Evolutionary conservation across 2,888 invertebrate species (phyloP), one percentile per base, ranked within the genome.

Genomic region (Malthinus flaveolus): DNA sequence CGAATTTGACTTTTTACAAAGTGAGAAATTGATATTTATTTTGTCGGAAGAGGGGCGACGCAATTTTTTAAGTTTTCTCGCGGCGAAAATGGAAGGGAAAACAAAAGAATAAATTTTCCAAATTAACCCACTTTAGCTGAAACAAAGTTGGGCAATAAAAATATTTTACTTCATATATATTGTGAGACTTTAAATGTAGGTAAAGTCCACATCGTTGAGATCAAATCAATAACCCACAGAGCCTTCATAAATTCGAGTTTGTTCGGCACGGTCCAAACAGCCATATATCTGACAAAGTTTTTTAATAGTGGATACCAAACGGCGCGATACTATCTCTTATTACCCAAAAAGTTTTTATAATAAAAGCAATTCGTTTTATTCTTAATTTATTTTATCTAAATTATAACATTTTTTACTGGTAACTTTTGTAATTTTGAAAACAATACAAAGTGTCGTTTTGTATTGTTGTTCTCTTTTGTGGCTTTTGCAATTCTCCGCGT

Each of bases 221-320:
- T 71, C 68, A 66, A 74, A 74, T 73, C 74, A 72, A 74, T 74
- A 74, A 70, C 65, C 68, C 71, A 66, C 72, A 71, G 66, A 61
- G 66, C 66, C 67, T 67, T 69, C 65, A 71, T 71, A 73, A 72
- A 73, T 73, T 67, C 67, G 59, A 68, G 68, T 68, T 67, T 63
- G 68, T 66, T 67, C 54, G 54, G 50, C 61, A 60, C 67, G 63
- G 67, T 68, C 68, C 67, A 63, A 68, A 68, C 69, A 67, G 69
- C 67, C 69, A 69, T 73, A 71, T 72, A 71, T 72, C 68, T 69
- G 58, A 45, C 48, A 73, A 75, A 74, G 73, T 75, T 75, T 75
- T 74, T 75, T 73, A 74, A 75, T 75, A 74, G 73, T 67, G 62
- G 68, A 70, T 67, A 68, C 70, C 69, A 68, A 68, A 68, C 66